A percentile compares a stretch with the other conserved stretches of the same genome.
Conservation (phyloP, 2,888 invertebrate species). For the Andricus curvator region DNA sequence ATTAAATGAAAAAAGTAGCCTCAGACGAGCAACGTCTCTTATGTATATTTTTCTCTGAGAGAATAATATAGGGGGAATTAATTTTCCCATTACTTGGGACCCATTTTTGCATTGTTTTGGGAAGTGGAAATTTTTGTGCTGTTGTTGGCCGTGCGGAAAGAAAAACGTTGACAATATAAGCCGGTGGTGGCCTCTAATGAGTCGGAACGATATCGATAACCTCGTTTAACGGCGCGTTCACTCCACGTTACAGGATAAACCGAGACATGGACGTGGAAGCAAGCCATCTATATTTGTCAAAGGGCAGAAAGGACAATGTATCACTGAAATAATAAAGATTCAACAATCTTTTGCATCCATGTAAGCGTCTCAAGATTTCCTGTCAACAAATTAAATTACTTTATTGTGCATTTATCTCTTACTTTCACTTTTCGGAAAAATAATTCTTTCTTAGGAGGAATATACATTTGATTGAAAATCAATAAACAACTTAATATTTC, state of each 20-base stretch:
- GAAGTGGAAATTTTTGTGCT: neutral
- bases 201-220: constrained; percentile 14
- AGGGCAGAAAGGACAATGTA: neutral
- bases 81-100: neutral
- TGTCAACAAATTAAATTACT: neutral
- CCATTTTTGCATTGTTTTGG: neutral
- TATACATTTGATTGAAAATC: too few relatives aligned
- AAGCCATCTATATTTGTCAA: neutral
- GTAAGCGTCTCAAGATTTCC: neutral
- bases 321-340: neutral
- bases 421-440: too few relatives aligned
- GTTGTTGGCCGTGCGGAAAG: neutral
- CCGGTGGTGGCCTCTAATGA: neutral
- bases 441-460: too few relatives aligned
- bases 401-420: neutral
- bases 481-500: too few relatives aligned
- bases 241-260: neutral
- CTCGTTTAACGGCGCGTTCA: neutral
- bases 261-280: neutral
- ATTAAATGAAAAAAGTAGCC: too few relatives aligned
- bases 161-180: neutral
- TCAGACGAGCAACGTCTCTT: too few relatives aligned
- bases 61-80: neutral
- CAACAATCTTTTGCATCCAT: neutral
- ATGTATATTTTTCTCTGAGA: neutral